Conservation (phyloP, 2,888 invertebrate genomes). For the Drosophila aldrichi region DNA sequence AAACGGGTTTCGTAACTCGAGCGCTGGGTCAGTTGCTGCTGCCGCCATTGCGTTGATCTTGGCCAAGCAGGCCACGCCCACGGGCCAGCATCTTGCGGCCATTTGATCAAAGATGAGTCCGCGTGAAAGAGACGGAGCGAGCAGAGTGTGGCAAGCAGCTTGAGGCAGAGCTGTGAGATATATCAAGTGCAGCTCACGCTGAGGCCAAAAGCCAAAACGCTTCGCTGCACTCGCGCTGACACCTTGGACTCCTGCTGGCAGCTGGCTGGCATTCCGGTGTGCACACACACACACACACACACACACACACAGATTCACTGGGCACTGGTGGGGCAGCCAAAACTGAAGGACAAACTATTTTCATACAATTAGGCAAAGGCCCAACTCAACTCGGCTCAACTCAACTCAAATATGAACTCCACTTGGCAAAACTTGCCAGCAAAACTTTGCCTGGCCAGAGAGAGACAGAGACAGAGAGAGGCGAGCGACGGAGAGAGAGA, state of each 20-base stretch:
- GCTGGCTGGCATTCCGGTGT: slow-evolving; percentile 10
- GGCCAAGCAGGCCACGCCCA: slow-evolving; percentile 29
- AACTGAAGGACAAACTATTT: slow-evolving; percentile 70
- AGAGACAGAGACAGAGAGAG: background rate
- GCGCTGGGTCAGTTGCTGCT: slow-evolving; percentile 49
- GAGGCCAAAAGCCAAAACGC: slow-evolving; percentile 30
- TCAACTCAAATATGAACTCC: slow-evolving; percentile 76
- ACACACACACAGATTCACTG: slow-evolving; percentile 27
- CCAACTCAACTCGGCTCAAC: slow-evolving; percentile 26
- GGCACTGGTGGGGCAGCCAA: slow-evolving; percentile 13
- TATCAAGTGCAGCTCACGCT: slow-evolving; percentile 20
- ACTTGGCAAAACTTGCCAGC: slow-evolving; percentile 63
- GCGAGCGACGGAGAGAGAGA: background rate
- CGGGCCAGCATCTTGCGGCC: slow-evolving; percentile 24
- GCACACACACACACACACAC: slow-evolving; percentile 26
- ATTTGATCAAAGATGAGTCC: slow-evolving; percentile 7
- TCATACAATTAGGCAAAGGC: slow-evolving; percentile 75
- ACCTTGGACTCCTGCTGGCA: slow-evolving; percentile 41
- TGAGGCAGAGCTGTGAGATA: background rate
- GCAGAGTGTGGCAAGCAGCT: background rate
- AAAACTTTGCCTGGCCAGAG: slow-evolving; percentile 50
- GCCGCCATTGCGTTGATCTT: slow-evolving; percentile 47
- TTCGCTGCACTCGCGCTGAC: slow-evolving; percentile 52
- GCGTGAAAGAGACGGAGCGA: background rate
- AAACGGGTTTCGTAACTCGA: slow-evolving; percentile 71